phyloP scores from a whole-genome alignment of 2,113 vertebrate species.

The Bos indicus region DNA sequence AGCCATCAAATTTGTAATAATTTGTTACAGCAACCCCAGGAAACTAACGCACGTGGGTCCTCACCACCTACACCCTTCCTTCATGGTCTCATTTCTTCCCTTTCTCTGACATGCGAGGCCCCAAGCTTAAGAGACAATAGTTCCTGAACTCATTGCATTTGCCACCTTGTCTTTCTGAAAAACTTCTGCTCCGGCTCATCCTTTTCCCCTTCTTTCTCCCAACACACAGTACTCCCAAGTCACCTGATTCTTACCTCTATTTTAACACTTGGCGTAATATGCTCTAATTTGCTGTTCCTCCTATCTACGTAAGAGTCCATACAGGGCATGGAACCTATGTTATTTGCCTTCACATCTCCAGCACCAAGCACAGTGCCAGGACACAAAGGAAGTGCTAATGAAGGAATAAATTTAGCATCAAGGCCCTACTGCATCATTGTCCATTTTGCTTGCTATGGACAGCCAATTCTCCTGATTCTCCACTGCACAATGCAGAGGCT shows the following conservation, averaged over 20 bases:
- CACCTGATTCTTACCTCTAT: background rate
- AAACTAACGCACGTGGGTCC: background rate
- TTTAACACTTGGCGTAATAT: background rate
- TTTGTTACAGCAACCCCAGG: background rate
- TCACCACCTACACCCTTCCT: background rate
- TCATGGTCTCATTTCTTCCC: background rate
- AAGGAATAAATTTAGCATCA: background rate
- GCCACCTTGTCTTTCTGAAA: background rate
- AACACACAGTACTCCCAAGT: too few species aligned
- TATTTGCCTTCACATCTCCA: background rate
- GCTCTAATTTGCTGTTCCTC: background rate
- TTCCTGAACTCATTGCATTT: background rate
- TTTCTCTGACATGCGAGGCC: background rate
- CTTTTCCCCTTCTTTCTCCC: background rate
- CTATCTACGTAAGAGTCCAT: background rate
- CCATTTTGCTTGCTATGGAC: background rate
- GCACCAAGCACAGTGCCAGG: background rate
- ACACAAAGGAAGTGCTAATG: background rate
- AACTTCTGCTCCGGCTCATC: background rate
- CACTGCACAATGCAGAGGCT: background rate
- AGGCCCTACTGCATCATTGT: accelerated
- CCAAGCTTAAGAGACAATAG: background rate
- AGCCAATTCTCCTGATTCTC: background rate
- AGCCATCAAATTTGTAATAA: background rate
- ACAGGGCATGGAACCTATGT: background rate